phyloP scores from a whole-genome alignment of 2,113 vertebrate species.

The Tretioscincus oriximinensis region DNA sequence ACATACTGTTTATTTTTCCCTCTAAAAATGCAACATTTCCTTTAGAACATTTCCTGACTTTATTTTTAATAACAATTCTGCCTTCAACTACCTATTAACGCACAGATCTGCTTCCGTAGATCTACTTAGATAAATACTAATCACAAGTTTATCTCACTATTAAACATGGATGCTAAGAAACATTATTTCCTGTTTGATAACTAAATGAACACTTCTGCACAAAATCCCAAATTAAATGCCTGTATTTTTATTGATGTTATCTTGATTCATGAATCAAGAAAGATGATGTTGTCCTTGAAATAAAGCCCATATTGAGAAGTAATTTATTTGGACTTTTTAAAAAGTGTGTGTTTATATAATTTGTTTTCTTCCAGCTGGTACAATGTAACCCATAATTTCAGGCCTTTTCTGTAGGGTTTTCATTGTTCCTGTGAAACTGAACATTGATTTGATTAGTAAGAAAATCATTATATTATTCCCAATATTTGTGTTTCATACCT shows the following conservation, averaged over 20 bases:
- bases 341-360: not conserved
- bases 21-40: not conserved
- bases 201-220: slow-evolving; percentile 49
- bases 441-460: not conserved
- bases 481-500: not conserved
- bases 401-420: slow-evolving; percentile 12
- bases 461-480: not conserved
- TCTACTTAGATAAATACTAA: not conserved
- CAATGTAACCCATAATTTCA: not conserved
- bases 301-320: not conserved
- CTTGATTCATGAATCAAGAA: not conserved
- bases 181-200: slow-evolving; percentile 21
- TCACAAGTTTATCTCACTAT: slow-evolving; percentile 24
- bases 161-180: slow-evolving; percentile 30
- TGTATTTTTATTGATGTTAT: not conserved
- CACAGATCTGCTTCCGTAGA: slow-evolving; percentile 38
- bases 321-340: not conserved
- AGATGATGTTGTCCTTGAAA: too few species aligned
- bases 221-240: not conserved
- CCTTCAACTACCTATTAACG: not conserved
- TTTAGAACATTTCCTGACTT: slow-evolving; percentile 18
- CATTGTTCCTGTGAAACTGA: not conserved
- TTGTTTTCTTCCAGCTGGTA: too few species aligned
- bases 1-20: not conserved
- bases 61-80: not conserved